These are phyloP conservation scores for Catocala sponsa DNA, from an alignment of 2,888 invertebrate genomes.

Conservation along the genomic window DNA sequence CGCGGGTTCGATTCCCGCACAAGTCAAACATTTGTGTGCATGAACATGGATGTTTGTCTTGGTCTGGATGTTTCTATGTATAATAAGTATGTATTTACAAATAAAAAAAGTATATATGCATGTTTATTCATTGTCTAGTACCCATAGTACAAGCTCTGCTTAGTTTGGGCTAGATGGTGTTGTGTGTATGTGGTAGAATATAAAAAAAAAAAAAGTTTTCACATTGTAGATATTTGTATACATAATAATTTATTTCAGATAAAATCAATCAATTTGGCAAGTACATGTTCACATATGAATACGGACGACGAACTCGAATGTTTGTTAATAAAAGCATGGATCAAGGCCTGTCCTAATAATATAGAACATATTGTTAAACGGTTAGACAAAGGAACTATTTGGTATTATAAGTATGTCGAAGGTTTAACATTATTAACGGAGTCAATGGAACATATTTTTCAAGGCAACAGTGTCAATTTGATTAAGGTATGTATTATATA, in stretches of 20 bases:
- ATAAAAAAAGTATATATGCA: no score
- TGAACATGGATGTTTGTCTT: no score
- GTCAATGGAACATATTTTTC: constrained; percentile 51
- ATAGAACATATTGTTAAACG: constrained; percentile 34
- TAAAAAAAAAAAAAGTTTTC: no score
- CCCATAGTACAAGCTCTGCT: no score
- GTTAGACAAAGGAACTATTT: constrained; percentile 53
- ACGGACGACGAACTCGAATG: constrained; percentile 55
- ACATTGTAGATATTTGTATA: no score
- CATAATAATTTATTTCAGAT: constrained; percentile 58
- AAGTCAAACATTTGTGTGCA: no score
- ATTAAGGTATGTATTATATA: constrained; percentile 57
- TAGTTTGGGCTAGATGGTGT: no score
- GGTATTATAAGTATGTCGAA: constrained; percentile 66
- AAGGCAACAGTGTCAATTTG: constrained; percentile 51
- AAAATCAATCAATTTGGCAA: constrained; percentile 60
- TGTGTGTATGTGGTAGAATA: no score
- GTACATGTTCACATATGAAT: constrained; percentile 62
- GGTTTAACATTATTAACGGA: constrained; percentile 62
- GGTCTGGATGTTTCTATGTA: no score
- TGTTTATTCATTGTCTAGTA: no score
- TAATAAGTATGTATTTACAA: no score
- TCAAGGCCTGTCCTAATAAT: constrained; percentile 61
- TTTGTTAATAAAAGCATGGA: constrained; percentile 63
- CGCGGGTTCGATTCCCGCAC: no score